Evolutionary conservation across 2,797 vertebrate species (phyloP).

Genomic region (Fratercula arctica): DNA sequence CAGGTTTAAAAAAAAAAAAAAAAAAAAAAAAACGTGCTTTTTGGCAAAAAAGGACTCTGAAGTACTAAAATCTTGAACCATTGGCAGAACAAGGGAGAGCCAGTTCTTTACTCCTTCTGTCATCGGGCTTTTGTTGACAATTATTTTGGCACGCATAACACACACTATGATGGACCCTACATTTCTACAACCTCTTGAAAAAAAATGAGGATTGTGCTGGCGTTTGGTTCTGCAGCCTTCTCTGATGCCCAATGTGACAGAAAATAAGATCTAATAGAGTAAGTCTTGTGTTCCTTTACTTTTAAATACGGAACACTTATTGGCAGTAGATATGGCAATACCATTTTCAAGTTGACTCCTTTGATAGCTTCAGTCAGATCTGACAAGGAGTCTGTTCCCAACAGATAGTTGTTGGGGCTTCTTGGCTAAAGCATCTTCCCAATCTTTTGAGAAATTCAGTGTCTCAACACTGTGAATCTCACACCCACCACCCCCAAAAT

Average conservation of each 20-base stretch:
- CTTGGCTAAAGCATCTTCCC: constrained; percentile 36
- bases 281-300: not conserved
- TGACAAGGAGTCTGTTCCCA: constrained; percentile 23
- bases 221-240: not conserved
- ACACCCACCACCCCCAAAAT: constrained; percentile 47
- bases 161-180: not conserved
- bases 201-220: not conserved
- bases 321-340: not conserved
- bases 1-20: not conserved
- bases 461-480: constrained; percentile 29
- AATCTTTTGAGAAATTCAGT: constrained; percentile 37
- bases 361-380: constrained; percentile 6
- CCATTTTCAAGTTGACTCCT: not conserved
- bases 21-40: not conserved
- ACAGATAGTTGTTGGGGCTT: constrained; percentile 31
- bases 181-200: not conserved
- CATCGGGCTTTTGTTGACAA: not conserved
- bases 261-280: not conserved
- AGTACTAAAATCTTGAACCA: not conserved
- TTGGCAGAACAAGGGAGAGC: not conserved
- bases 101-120: not conserved
- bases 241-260: not conserved
- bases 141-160: not conserved
- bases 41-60: not conserved
- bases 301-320: not conserved